These are phyloP conservation scores for Mirounga angustirostris DNA, from an alignment of 2,113 vertebrate species.

Conservation along the genomic window DNA sequence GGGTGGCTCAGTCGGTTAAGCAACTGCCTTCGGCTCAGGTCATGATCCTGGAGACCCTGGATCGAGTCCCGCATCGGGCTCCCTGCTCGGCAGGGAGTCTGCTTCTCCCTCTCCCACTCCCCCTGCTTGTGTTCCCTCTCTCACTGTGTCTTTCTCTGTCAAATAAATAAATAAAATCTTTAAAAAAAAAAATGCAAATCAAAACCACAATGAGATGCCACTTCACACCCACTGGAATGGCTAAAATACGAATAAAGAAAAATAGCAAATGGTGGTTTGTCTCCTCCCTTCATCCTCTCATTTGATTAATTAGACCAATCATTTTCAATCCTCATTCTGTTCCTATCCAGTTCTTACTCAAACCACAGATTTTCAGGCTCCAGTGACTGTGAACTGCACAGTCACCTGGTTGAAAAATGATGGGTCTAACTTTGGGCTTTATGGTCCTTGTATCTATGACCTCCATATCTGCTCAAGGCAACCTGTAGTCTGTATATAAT, in stretches of 20 bases:
- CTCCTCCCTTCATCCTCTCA: fast-evolving
- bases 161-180: too few relatives aligned
- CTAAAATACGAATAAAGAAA: neutral
- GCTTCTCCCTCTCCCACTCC: too few relatives aligned
- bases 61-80: too few relatives aligned
- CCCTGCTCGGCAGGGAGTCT: too few relatives aligned
- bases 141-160: too few relatives aligned
- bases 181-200: neutral
- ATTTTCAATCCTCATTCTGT: neutral
- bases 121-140: too few relatives aligned
- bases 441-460: neutral
- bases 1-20: too few relatives aligned
- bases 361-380: neutral
- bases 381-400: neutral
- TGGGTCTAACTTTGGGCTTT: neutral
- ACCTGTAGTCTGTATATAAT: neutral
- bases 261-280: neutral
- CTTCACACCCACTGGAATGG: neutral
- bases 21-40: too few relatives aligned
- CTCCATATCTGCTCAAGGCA: neutral
- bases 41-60: too few relatives aligned
- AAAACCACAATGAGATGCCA: neutral
- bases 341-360: neutral
- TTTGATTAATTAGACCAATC: neutral
- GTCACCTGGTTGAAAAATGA: neutral